Percentiles rank a stretch among this genome's conserved stretches.
Evolutionary conservation across 2,113 vertebrate species (phyloP).

Genomic region (Oriolus oriolus): DNA sequence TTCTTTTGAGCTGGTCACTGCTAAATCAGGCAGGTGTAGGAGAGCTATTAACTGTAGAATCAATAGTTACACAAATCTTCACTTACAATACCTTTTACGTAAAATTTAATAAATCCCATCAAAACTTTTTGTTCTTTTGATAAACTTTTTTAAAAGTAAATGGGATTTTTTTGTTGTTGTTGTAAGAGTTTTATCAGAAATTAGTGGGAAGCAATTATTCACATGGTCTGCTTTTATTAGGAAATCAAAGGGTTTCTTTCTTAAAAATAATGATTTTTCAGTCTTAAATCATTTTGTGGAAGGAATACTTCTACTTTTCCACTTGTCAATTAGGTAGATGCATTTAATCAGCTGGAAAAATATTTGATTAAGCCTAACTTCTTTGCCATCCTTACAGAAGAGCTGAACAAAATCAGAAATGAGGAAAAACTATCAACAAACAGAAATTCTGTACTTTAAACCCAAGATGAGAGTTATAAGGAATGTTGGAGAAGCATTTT

Average conservation of each 20-base stretch:
- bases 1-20: background rate
- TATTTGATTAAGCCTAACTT: background rate
- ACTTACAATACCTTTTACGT: background rate
- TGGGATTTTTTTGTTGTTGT: background rate
- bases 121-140: background rate
- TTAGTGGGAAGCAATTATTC: slow-evolving; percentile 1
- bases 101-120: background rate
- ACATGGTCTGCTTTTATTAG: slow-evolving; percentile 2
- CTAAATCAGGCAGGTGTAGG: background rate
- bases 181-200: background rate
- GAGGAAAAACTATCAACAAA: background rate
- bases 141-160: background rate
- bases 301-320: background rate
- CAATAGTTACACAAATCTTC: background rate
- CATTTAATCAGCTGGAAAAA: slow-evolving; percentile 5
- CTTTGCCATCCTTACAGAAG: background rate
- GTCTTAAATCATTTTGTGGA: background rate
- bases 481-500: background rate
- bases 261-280: slow-evolving; percentile 8
- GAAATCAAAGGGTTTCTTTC: background rate
- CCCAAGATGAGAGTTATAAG: background rate
- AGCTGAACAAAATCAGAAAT: background rate
- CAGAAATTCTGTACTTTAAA: background rate
- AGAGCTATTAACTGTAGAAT: background rate
- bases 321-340: background rate